Base-by-base conservation (phyloP, 1,140 invertebrate species). In the Drosophila takahashii region DNA sequence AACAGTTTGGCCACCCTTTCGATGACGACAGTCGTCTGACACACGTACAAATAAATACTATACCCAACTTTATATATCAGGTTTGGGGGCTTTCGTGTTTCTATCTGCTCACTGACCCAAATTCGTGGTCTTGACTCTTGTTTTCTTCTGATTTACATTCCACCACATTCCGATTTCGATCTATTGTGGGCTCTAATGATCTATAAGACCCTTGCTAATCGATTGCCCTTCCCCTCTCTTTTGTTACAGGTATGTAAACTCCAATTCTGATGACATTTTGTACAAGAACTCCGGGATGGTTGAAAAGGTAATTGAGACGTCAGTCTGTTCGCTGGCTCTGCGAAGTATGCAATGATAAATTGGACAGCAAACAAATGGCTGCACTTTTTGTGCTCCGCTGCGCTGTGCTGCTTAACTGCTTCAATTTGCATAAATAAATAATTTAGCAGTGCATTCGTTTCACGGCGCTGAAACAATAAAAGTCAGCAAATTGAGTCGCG, bases 351-450 rank as follows among this genome's bases (percentile, higher is more conserved):
- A 87, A 65, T 62, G 51, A 72, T 77, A 87, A 89, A 89, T 84
- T 79, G 70, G 81, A 62, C n/a, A n/a, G 58, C 61, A 67, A 69
- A 67, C 70, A 75, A 80, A 80, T 80, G 51, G 51, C 66, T 58
- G 62, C 81, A 81, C 59, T 79, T 83, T 70, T 79, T 76, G 71
- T 62, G 22, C 22, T 22, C 1, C 22, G 22, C 22, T 34, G 27
- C 32, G 58, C 51, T 42, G 64, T 64, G 67, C 53, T 57, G 66
- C 57, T 87, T 89, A 87, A 87, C 83, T 87, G 83, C 71, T 89
- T 87, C 72, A 83, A 87, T 87, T 87, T 84, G 83, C 83, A 87
- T 87, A 87, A 87, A 87, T 87, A 87, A 87, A 87, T 87, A 87
- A 87, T 87, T 87, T 83, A 87, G 64, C 76, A 66, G 62, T 66